These are phyloP conservation scores for Hoplodrina blanda DNA, from an alignment of 2,888 invertebrate species.

Conservation along the genomic window DNA sequence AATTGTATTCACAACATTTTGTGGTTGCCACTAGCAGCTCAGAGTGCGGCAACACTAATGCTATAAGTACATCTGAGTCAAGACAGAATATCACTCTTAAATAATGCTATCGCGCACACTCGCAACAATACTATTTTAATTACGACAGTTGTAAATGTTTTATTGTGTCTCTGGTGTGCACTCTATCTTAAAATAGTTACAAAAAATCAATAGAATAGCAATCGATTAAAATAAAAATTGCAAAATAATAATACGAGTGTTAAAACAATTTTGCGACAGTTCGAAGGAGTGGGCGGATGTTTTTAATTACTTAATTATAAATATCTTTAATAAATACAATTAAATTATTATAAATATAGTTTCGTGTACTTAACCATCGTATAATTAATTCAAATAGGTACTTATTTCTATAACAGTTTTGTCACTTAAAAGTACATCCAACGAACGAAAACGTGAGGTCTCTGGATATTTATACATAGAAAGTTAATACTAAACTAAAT, in stretches of 20 bases:
- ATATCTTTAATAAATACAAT: slow-evolving; percentile 29
- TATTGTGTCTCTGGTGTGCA: background rate
- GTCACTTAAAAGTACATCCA: slow-evolving; percentile 29
- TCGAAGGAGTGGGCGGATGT: slow-evolving; percentile 59
- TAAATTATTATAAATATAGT: slow-evolving; percentile 45
- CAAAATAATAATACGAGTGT: slow-evolving; percentile 9
- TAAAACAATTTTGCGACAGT: slow-evolving; percentile 27
- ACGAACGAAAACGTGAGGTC: slow-evolving; percentile 11
- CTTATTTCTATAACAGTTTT: slow-evolving; percentile 50
- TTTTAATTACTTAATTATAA: slow-evolving; percentile 40
- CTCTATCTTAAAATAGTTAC: background rate
- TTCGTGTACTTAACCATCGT: slow-evolving; percentile 33
- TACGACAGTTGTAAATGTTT: too few species aligned
- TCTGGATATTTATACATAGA: slow-evolving; percentile 6
- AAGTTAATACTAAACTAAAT: slow-evolving; percentile 15
- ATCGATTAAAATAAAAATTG: slow-evolving; percentile 24
- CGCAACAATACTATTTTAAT: background rate
- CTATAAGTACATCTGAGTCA: background rate
- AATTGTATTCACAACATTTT: too few species aligned
- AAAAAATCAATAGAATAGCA: background rate
- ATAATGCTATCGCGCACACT: too few species aligned
- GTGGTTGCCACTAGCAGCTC: too few species aligned
- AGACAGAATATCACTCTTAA: background rate
- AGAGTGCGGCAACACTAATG: too few species aligned
- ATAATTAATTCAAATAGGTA: slow-evolving; percentile 15